Evolutionary conservation across 1,140 invertebrate species (phyloP), one percentile per base, ranked within the genome.

Genomic region (Zaprionus inermis): DNA sequence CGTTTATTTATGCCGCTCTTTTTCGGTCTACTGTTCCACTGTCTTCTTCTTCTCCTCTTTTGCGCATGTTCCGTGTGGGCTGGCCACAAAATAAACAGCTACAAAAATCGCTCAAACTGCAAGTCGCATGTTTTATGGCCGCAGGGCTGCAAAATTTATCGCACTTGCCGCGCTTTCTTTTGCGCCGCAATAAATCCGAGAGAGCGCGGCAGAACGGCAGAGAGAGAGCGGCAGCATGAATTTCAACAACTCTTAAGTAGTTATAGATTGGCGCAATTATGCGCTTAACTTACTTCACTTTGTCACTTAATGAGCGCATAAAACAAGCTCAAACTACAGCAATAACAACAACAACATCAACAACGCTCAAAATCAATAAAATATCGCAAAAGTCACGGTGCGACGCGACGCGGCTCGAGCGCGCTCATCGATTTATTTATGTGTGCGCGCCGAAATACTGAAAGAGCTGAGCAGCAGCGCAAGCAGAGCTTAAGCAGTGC

Each of bases 401-500:
- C 81, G 69, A 67, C 46, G 70, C 79, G 79, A 71, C 56, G 79
- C 66, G 56, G 57, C 76, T 86, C 79, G 67, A 79, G 72, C 36
- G 72, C 36, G 66, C 79, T 78, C 83, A 86, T 86, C 82, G 83
- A 86, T 88, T 86, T 88, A 88, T 88, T 88, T 88, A 88, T 83
- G 83, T 68, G 78, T 68, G 46, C 64, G 58, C 71, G 64, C 63
- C 66, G 70, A 65, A 76, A 86, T 72, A 71, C 22, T 61, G 65
- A 74, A 76, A 68, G 68, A 79, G 59, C 68, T 52, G 65, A 79
- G 38, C 70, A 12, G 28, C 16, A 56, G 9, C 14, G 46, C 7
- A 32, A 32, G 58, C 54, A 80, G 81, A 80, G 79, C 34, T 22
- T 44, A 61, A 69, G 63, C 38, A 46, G 32, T 34, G 22, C 54